Evolutionary conservation across 2,797 vertebrate genomes (phyloP).

Genomic region (Borostomias antarcticus): DNA sequence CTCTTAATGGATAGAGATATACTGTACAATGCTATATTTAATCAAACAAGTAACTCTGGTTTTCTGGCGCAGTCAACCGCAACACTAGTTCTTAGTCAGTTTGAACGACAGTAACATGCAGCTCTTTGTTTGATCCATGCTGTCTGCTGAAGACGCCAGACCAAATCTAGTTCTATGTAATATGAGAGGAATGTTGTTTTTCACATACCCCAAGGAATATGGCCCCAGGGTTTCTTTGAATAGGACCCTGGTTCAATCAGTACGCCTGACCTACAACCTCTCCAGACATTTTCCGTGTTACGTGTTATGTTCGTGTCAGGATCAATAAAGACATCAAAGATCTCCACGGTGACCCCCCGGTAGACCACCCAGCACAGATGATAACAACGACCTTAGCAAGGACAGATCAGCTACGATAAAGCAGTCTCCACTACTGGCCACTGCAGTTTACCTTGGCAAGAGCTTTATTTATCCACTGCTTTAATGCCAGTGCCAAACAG

Average conservation of each 20-base stretch:
- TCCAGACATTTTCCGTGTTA: not conserved
- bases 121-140: too few species aligned
- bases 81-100: not conserved
- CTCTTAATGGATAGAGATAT: not conserved
- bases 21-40: not conserved
- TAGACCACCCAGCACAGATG: not conserved
- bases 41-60: not conserved
- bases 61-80: not conserved
- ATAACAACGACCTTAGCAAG: not conserved
- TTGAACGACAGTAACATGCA: too few species aligned
- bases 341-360: not conserved
- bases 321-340: not conserved
- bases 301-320: not conserved
- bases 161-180: not conserved
- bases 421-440: not conserved
- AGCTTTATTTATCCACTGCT: not conserved
- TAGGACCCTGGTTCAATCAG: not conserved
- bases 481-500: conserved; percentile 1
- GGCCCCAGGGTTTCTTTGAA: not conserved
- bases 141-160: too few species aligned
- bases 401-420: not conserved
- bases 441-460: conserved; percentile 1
- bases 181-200: not conserved
- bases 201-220: not conserved
- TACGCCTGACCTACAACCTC: not conserved